Evolutionary conservation across 2,113 vertebrate genomes (phyloP).

Genomic region (Carollia perspicillata): DNA sequence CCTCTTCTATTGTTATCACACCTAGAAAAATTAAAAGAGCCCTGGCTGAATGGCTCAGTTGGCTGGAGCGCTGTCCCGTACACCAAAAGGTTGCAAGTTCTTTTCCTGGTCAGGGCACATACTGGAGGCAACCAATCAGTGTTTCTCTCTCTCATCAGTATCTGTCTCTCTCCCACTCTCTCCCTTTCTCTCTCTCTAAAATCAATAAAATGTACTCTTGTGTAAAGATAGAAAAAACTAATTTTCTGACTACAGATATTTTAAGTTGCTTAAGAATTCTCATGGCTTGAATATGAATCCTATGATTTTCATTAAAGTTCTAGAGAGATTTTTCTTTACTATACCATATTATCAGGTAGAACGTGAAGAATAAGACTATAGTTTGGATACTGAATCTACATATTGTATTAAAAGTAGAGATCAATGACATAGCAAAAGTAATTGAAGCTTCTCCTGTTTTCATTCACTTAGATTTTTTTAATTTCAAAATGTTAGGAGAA

Average conservation of each 20-base stretch:
- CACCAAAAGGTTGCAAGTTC: too few relatives aligned
- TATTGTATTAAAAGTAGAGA: neutral
- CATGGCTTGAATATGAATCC: neutral
- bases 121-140: too few relatives aligned
- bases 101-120: too few relatives aligned
- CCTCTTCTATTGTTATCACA: neutral
- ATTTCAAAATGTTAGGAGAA: neutral
- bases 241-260: neutral
- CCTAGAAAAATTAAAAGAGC: neutral
- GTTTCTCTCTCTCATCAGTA: too few relatives aligned
- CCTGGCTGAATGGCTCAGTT: too few relatives aligned
- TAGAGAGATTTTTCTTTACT: neutral
- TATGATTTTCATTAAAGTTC: neutral
- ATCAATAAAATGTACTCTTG: too few relatives aligned
- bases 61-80: too few relatives aligned
- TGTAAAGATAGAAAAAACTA: too few relatives aligned
- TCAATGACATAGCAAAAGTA: neutral
- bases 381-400: neutral
- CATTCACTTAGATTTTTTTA: neutral
- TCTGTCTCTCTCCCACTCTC: too few relatives aligned
- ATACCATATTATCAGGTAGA: neutral
- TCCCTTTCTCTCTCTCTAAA: too few relatives aligned
- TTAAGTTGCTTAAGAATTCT: neutral
- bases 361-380: neutral
- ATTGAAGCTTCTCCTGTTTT: neutral